Base-by-base conservation (phyloP, 1,140 invertebrate genomes). In the Aradophagus sp. region DNA sequence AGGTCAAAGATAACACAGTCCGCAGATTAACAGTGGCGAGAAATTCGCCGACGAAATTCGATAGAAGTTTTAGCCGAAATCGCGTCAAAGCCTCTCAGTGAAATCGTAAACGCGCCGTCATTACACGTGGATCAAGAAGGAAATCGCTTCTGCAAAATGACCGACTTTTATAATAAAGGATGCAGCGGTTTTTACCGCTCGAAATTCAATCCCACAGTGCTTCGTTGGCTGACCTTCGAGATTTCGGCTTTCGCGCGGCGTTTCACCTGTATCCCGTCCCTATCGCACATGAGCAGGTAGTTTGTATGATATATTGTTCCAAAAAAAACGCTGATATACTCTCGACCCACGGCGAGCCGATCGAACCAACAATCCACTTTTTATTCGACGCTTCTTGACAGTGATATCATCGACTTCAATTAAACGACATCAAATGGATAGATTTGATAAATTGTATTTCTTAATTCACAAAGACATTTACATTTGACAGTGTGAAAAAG, bases 201-300 rank as follows among this genome's bases (percentile, higher is more conserved):
- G 68, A 66, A 66, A 59, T 47, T 63, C 41, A 41, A 71, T 71
- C 59, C 13, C 5, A 12, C n/a, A 13, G 52, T 26, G 39, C 39
- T 36, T 20, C 19, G 23, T 50, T 16, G 26, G 0, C 12, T 41
- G 53, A 71, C 59, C 68, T 71, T 71, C 68, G 17, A 55, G 50
- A 62, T 66, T 72, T 72, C 44, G 62, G 56, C 62, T 66, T 61
- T 72, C 68, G 20, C 47, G 35, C 20, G 20, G 48, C 55, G 15
- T 62, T 66, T 66, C 56, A 65, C 68, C 55, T 65, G 68, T 55
- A 65, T 55, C 34, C 41, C 31, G 34, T 47, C n/a, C 12, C 36
- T 44, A 52, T 41, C 61, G 14, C 7, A 26, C 41, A 41, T 14
- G 38, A 45, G 32, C 20, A 35, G 41, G 26, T 41, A 34, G n/a